phyloP scores from a whole-genome alignment of 2,113 vertebrate genomes.

The Dromas ardeola region DNA sequence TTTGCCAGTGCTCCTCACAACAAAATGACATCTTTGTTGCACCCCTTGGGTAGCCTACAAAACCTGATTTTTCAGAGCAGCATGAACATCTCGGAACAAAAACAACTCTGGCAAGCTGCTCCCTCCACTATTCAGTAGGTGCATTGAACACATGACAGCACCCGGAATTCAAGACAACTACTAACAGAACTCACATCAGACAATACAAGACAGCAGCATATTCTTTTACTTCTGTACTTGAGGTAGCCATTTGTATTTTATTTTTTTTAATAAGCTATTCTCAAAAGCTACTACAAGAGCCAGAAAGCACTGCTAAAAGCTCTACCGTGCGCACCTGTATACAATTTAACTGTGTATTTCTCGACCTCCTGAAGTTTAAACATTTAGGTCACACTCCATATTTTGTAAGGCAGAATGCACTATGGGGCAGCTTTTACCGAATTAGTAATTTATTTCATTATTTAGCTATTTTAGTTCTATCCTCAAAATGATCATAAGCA shows the following conservation, averaged over 20 bases:
- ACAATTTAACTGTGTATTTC: neutral
- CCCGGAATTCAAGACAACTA: neutral
- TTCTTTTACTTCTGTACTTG: neutral
- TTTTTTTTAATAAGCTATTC: neutral
- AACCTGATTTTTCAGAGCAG: neutral
- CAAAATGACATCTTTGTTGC: neutral
- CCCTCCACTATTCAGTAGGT: neutral
- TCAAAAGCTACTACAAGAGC: neutral
- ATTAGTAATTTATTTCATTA: neutral
- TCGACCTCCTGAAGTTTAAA: neutral
- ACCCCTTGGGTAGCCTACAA: neutral
- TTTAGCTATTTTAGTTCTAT: neutral
- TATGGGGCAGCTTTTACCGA: neutral
- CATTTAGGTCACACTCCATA: neutral
- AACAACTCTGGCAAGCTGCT: neutral
- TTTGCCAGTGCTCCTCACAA: neutral
- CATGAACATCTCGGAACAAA: neutral
- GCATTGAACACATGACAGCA: neutral
- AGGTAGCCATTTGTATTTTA: neutral
- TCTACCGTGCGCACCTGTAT: neutral
- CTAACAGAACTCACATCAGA: neutral
- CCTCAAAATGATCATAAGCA: neutral
- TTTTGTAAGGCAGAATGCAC: neutral
- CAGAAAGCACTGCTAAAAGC: neutral
- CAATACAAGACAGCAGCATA: neutral